Percentiles rank a stretch among this genome's conserved stretches.
Evolutionary conservation across 2,113 vertebrate genomes (phyloP).

Genomic region (Lasiurus borealis): DNA sequence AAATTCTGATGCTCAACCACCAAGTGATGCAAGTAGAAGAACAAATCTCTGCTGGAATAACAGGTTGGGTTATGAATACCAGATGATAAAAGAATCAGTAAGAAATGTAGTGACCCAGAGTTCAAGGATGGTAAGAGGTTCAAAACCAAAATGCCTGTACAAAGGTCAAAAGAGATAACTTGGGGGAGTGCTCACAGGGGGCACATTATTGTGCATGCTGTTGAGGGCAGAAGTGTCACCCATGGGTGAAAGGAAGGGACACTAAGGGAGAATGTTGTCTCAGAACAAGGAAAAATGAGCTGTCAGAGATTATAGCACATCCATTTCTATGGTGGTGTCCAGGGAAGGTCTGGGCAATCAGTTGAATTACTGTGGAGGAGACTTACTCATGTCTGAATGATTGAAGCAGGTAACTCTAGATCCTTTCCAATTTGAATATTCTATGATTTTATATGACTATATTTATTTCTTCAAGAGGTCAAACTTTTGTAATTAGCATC

Average conservation of each 20-base stretch:
- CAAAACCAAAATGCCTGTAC: not conserved
- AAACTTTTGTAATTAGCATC: not conserved
- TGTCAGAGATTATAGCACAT: not conserved
- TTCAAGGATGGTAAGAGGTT: not conserved
- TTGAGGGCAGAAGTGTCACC: not conserved
- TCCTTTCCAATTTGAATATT: not conserved
- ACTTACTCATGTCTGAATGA: not conserved
- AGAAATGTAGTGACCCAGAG: not conserved
- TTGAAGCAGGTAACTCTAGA: not conserved
- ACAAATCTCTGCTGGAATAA: not conserved
- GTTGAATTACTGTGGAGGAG: not conserved
- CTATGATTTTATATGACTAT: not conserved
- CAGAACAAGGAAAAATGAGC: not conserved
- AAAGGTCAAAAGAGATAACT: not conserved
- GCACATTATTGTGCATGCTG: not conserved
- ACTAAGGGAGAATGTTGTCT: not conserved
- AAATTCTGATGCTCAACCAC: not conserved
- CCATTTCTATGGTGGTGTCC: not conserved
- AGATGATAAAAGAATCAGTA: not conserved
- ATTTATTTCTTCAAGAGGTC: slow-evolving; percentile 29
- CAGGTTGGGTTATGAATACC: not conserved
- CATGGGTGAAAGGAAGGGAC: not conserved
- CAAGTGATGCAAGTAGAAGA: not conserved
- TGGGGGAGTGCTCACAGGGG: not conserved
- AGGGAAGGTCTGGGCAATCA: not conserved